phyloP scores from a whole-genome alignment of 2,888 invertebrate genomes.

The Elysia crispata region DNA sequence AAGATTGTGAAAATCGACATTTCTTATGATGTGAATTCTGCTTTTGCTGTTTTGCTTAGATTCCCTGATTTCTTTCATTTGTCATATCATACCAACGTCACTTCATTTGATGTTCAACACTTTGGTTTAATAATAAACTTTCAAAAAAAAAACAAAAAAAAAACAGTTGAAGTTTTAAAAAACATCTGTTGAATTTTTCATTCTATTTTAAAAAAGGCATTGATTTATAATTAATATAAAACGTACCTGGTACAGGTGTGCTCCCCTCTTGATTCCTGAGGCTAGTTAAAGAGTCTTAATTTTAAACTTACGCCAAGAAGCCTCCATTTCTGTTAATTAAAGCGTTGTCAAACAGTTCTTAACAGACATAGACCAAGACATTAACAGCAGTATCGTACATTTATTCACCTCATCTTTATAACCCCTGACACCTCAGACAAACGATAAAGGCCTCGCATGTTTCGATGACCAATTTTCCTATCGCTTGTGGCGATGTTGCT shows the following conservation, averaged over 20 bases:
- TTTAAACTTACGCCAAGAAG: constrained; percentile 1
- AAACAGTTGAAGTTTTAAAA: neutral
- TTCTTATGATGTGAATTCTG: neutral
- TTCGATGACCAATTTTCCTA: constrained; percentile 4
- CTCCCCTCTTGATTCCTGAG: constrained; percentile 1
- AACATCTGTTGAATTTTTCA: constrained; percentile 3
- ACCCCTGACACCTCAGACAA: constrained; percentile 1
- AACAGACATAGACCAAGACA: neutral
- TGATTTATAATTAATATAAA: neutral
- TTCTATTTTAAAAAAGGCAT: neutral
- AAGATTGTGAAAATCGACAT: constrained; percentile 3
- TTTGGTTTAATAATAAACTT: constrained; percentile 4
- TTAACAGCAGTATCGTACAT: constrained; percentile 1
- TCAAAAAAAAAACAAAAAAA: neutral
- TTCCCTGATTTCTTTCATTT: constrained; percentile 3
- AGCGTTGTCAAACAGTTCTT: constrained; percentile 3
- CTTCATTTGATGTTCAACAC: constrained; percentile 4
- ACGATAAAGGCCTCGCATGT: constrained; percentile 4
- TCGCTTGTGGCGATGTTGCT: constrained; percentile 1
- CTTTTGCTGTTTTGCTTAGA: constrained; percentile 9
- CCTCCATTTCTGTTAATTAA: neutral
- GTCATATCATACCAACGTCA: constrained; percentile 4
- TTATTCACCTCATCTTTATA: constrained; percentile 1
- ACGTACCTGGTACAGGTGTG: constrained; percentile 1
- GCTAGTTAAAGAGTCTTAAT: constrained; percentile 4